Conservation (phyloP, 2,888 invertebrate species). For the Amaurobius ferox region DNA sequence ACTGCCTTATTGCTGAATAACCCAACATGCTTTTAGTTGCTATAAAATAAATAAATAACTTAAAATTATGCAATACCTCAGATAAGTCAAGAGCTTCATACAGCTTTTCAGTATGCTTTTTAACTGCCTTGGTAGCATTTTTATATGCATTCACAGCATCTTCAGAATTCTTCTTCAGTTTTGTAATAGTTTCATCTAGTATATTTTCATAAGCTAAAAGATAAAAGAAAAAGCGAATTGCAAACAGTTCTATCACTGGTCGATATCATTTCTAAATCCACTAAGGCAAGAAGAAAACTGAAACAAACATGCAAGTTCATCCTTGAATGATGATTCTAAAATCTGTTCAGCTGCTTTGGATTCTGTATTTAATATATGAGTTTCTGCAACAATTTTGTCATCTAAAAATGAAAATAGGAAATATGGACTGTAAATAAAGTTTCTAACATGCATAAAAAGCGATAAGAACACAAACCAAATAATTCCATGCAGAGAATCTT, state of each 20-base stretch:
- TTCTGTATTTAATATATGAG: constrained; percentile 36
- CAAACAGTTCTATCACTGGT: not conserved
- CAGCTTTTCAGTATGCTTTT: constrained; percentile 46
- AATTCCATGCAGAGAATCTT: not conserved
- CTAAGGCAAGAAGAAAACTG: constrained; percentile 6
- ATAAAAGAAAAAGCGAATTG: not conserved
- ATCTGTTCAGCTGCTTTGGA: constrained; percentile 28
- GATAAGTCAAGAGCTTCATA: constrained; percentile 64
- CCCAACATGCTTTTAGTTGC: no score
- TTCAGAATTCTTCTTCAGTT: constrained; percentile 68
- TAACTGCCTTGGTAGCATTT: constrained; percentile 39
- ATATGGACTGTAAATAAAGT: constrained; percentile 25
- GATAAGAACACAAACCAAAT: not conserved
- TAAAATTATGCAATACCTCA: constrained; percentile 53
- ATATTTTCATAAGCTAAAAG: constrained; percentile 59
- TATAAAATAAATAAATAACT: no score
- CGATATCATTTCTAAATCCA: not conserved
- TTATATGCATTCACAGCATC: constrained; percentile 44
- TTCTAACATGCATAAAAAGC: constrained; percentile 25
- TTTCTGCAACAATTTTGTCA: constrained; percentile 30
- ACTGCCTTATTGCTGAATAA: no score
- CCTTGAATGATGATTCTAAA: constrained; percentile 26
- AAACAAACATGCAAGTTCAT: constrained; percentile 51
- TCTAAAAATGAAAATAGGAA: constrained; percentile 49
- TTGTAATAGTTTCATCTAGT: constrained; percentile 42